Evolutionary conservation across 1,140 invertebrate genomes (phyloP).

Genomic region (Trichonephila clavipes): DNA sequence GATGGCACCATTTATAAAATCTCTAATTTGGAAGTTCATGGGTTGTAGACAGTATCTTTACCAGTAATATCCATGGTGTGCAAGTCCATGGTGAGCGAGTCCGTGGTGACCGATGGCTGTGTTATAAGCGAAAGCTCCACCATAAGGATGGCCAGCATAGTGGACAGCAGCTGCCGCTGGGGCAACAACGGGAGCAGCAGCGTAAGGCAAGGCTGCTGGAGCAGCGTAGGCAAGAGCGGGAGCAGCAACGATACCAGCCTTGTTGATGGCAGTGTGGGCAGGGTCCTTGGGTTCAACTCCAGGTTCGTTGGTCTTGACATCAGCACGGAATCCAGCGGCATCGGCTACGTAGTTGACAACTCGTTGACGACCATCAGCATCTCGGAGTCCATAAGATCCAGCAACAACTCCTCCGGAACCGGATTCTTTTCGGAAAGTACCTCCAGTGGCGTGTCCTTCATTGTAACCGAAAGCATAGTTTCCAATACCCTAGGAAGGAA

Average conservation of each 20-base stretch:
- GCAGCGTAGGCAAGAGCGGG: conserved; percentile 22
- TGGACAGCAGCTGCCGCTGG: background rate
- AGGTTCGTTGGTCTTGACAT: conserved; percentile 77
- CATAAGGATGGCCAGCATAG: background rate
- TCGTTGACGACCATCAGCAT: conserved; percentile 77
- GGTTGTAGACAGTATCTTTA: conserved; percentile 15
- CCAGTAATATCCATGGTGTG: conserved; percentile 56
- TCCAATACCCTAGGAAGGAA: conserved; percentile 51
- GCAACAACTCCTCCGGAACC: conserved; percentile 74
- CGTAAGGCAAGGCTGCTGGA: conserved; percentile 76
- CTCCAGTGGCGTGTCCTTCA: conserved; percentile 78
- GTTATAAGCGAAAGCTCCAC: conserved; percentile 60
- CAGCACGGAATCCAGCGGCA: conserved; percentile 79
- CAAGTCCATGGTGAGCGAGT: conserved; percentile 44
- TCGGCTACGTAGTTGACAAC: conserved; percentile 79
- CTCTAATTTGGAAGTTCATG: background rate
- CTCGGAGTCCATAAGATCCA: conserved; percentile 78
- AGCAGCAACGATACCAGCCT: conserved; percentile 68
- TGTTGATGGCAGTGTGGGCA: conserved; percentile 78
- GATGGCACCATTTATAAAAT: conserved; percentile 29
- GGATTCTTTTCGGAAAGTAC: conserved; percentile 78
- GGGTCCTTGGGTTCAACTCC: conserved; percentile 78
- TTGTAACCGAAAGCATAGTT: conserved; percentile 78
- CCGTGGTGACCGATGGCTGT: conserved; percentile 69
- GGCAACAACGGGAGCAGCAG: conserved; percentile 67